Conservation (phyloP, 2,113 vertebrate species). For the Rhabdornis inornatus region DNA sequence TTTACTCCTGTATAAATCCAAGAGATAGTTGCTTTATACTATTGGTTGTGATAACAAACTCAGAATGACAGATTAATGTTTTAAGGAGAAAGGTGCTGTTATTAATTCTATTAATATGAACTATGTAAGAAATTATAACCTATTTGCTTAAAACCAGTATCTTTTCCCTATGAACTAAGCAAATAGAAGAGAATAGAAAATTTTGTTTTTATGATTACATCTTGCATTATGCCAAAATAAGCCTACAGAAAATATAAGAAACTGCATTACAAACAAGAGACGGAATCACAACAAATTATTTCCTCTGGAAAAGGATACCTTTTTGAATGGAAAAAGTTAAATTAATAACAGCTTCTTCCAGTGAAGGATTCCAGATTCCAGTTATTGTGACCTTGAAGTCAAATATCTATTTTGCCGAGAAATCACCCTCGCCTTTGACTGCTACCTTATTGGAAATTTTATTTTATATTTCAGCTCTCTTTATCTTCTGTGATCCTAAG, state of each 20-base stretch:
- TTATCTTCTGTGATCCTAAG: conserved; percentile 48
- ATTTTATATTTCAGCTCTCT: conserved; percentile 51
- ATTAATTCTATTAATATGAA: neutral
- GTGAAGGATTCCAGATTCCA: neutral
- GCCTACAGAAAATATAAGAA: neutral
- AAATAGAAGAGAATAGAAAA: neutral
- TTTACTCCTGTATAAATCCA: neutral
- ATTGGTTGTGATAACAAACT: neutral
- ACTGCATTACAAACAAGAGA: neutral
- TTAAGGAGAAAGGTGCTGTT: neutral
- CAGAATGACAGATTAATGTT: neutral
- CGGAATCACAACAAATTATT: neutral
- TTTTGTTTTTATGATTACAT: neutral
- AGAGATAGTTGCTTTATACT: neutral
- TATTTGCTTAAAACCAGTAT: neutral
- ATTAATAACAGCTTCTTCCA: neutral
- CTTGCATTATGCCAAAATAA: neutral
- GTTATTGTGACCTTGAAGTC: neutral
- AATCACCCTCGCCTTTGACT: conserved; percentile 1
- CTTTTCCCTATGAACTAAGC: neutral
- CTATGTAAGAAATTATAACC: neutral
- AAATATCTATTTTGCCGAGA: neutral
- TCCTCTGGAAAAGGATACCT: neutral
- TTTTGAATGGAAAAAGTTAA: neutral
- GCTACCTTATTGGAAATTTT: conserved; percentile 53